phyloP scores from a whole-genome alignment of 1,140 invertebrate species.

The Drosophila virilis region DNA sequence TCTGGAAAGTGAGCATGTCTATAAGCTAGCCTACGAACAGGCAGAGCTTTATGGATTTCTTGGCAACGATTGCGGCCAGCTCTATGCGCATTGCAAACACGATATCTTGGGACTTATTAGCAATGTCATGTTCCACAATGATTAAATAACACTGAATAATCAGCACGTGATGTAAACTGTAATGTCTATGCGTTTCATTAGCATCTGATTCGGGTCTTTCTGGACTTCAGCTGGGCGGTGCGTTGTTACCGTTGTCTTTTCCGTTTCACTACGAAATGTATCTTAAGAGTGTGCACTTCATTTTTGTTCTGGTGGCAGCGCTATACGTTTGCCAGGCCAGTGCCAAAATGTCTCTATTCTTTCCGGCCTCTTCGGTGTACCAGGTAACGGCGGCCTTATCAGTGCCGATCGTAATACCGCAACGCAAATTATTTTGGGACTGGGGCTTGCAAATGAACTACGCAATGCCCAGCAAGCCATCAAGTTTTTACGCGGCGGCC shows the following conservation, averaged over 20 bases:
- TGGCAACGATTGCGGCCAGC: slow-evolving; percentile 56
- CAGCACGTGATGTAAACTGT: slow-evolving; percentile 39
- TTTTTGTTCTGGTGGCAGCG: slow-evolving; percentile 17
- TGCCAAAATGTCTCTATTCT: slow-evolving; percentile 44
- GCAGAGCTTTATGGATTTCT: slow-evolving; percentile 69
- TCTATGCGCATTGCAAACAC: slow-evolving; percentile 65
- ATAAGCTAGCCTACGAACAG: slow-evolving; percentile 63
- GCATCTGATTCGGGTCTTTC: slow-evolving; percentile 36
- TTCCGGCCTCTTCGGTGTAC: slow-evolving; percentile 60
- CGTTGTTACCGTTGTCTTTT: no score
- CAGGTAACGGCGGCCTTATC: slow-evolving; percentile 66
- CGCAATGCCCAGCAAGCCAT: slow-evolving; percentile 46
- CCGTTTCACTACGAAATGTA: slow-evolving; percentile 47
- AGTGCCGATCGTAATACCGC: slow-evolving; percentile 58
- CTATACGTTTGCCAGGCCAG: background rate
- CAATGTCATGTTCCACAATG: slow-evolving; percentile 49
- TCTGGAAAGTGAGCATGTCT: slow-evolving; percentile 51
- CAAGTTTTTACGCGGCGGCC: slow-evolving; percentile 60
- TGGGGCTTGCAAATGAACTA: slow-evolving; percentile 77
- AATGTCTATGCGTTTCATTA: slow-evolving; percentile 58
- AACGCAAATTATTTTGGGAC: slow-evolving; percentile 66
- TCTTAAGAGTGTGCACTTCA: slow-evolving; percentile 43
- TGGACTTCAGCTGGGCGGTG: background rate
- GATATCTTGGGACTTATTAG: slow-evolving; percentile 56
- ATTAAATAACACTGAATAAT: slow-evolving; percentile 14